Percentiles rank a stretch among this genome's conserved stretches.
phyloP scores from a whole-genome alignment of 1,140 invertebrate genomes.

The Lepidurus couesii region DNA sequence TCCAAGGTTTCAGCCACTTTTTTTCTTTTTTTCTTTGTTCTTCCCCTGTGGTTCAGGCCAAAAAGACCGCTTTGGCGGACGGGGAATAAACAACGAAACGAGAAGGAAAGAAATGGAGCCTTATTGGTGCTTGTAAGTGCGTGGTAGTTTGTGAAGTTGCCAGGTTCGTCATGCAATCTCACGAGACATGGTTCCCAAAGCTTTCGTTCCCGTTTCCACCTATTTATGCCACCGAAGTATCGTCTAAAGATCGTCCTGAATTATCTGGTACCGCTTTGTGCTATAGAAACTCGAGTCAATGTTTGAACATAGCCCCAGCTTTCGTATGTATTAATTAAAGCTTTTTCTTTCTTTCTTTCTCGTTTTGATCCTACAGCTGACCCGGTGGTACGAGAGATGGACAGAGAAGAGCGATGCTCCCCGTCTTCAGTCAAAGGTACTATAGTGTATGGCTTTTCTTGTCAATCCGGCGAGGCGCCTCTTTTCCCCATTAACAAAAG shows the following conservation, averaged over 20 bases:
- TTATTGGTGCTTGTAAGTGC: slow-evolving; percentile 2
- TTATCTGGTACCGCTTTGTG: no score
- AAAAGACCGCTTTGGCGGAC: neutral
- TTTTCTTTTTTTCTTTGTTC: neutral
- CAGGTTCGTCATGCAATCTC: slow-evolving; percentile 4
- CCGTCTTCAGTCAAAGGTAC: neutral
- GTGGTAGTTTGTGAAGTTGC: slow-evolving; percentile 6
- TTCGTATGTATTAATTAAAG: neutral
- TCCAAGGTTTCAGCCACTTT: neutral
- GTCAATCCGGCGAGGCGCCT: no score
- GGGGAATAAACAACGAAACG: neutral
- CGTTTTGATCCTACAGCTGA: neutral
- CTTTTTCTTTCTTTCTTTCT: neutral
- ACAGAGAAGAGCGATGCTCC: neutral
- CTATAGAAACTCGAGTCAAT: neutral
- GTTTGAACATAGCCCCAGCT: neutral
- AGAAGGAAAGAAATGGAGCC: neutral
- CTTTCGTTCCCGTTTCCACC: neutral
- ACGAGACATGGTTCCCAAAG: neutral
- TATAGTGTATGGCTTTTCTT: no score
- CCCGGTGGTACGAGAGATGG: neutral
- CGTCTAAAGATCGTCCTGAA: no score
- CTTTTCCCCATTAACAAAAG: neutral
- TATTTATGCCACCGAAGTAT: neutral
- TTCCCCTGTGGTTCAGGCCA: neutral